These are phyloP conservation scores for Lagenorhynchus albirostris DNA, from an alignment of 2,113 vertebrate species.

Conservation along the genomic window DNA sequence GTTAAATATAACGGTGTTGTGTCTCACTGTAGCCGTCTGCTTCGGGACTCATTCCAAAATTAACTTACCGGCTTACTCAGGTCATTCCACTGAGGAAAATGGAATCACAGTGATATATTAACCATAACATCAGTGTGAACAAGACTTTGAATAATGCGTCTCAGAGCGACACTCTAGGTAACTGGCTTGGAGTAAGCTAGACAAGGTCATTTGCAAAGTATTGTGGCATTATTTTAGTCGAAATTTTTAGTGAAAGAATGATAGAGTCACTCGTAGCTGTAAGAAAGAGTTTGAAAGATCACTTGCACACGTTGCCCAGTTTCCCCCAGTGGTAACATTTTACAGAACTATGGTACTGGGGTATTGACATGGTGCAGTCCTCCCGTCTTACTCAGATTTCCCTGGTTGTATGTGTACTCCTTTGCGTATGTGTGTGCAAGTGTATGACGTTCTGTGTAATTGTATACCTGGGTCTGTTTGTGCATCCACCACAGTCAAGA, in stretches of 20 bases:
- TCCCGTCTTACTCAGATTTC: neutral
- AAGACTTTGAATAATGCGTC: neutral
- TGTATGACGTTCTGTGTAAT: neutral
- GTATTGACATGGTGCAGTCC: neutral
- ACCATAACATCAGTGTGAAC: neutral
- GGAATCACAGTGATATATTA: neutral
- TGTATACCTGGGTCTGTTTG: neutral
- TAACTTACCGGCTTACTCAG: neutral
- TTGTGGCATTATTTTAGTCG: conserved; percentile 16
- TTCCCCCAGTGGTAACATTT: neutral
- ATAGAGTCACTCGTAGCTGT: neutral
- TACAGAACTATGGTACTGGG: neutral
- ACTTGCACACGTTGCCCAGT: neutral
- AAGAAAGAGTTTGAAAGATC: neutral
- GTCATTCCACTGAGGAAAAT: neutral
- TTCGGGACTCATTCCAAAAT: neutral
- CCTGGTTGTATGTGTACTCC: neutral
- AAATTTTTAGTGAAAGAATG: neutral
- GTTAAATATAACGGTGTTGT: neutral
- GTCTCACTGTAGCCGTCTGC: neutral
- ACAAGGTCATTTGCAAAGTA: neutral
- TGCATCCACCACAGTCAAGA: neutral
- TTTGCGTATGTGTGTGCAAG: neutral
- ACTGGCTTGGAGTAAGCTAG: neutral
- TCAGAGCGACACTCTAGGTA: neutral